A percentile compares a stretch with the other conserved stretches of the same genome.
These are phyloP conservation scores for Brachynemurus nebulosus DNA, from an alignment of 2,888 invertebrate genomes.

Conservation along the genomic window DNA sequence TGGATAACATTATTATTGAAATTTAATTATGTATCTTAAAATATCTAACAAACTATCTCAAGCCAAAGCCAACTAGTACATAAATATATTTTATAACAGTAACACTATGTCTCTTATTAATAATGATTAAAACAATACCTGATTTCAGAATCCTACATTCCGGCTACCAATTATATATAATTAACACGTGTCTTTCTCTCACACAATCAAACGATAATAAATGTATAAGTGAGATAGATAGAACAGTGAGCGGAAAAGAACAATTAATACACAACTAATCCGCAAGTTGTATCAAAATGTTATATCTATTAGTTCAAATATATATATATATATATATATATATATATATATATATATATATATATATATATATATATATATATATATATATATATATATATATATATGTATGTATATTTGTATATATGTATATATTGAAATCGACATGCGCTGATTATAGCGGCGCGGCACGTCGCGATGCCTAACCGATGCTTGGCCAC, in stretches of 20 bases:
- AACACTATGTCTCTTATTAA: no score
- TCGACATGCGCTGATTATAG: background rate
- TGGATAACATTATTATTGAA: no score
- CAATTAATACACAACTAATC: conserved; percentile 1
- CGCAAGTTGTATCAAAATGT: conserved; percentile 1
- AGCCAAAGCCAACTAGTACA: no score
- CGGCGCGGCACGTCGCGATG: conserved; percentile 4
- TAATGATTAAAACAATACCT: no score
- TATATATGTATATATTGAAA: background rate
- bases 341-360: conserved; percentile 4
- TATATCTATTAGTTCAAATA: background rate
- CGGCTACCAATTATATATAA: background rate
- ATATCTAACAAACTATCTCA: no score
- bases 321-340: conserved; percentile 3
- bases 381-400: background rate
- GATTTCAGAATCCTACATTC: no score
- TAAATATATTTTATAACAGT: no score
- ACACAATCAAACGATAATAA: background rate
- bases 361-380: background rate
- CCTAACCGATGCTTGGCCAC: conserved; percentile 1
- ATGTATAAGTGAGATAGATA: conserved; percentile 1
- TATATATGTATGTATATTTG: background rate
- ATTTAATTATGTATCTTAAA: no score
- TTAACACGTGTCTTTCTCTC: background rate
- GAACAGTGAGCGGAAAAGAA: background rate